phyloP scores from a whole-genome alignment of 1,140 invertebrate species.

The Tetragonula clypearis region DNA sequence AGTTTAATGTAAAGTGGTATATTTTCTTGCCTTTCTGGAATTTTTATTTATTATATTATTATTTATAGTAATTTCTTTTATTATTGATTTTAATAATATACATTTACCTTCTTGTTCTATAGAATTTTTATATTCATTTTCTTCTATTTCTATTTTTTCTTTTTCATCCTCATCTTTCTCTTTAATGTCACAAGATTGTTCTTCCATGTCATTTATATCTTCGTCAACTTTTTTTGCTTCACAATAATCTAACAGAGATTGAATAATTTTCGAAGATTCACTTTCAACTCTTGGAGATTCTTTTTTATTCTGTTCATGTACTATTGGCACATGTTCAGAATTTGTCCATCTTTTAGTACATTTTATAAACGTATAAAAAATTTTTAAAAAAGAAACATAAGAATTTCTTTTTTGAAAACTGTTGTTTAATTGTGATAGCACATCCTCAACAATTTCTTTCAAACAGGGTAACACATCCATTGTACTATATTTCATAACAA shows the following conservation, averaged over 20 bases:
- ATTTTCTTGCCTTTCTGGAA: slow-evolving; percentile 78
- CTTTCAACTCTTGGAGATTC: neutral
- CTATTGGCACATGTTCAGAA: slow-evolving; percentile 14
- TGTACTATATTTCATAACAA: slow-evolving; percentile 86
- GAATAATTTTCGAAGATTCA: slow-evolving; percentile 53
- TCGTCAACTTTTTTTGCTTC: slow-evolving; percentile 52
- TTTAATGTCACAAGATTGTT: neutral
- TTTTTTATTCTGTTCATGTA: neutral
- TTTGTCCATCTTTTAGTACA: slow-evolving; percentile 82
- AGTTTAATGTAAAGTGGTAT: slow-evolving; percentile 84
- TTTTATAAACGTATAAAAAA: slow-evolving; percentile 85
- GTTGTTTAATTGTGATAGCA: slow-evolving; percentile 84
- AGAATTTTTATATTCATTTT: slow-evolving; percentile 35
- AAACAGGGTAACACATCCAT: slow-evolving; percentile 84
- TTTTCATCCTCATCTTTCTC: neutral
- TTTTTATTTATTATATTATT: slow-evolving; percentile 16
- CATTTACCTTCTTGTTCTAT: slow-evolving; percentile 37
- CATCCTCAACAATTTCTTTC: slow-evolving; percentile 85
- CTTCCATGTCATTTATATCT: slow-evolving; percentile 39
- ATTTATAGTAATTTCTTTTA: neutral
- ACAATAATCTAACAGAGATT: slow-evolving; percentile 61
- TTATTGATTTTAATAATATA: slow-evolving; percentile 6
- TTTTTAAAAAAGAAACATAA: slow-evolving; percentile 82
- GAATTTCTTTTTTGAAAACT: slow-evolving; percentile 82
- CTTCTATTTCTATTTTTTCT: slow-evolving; percentile 47